Base-by-base conservation (phyloP, 2,888 invertebrate genomes). In the Acanthoscelides obtectus region DNA sequence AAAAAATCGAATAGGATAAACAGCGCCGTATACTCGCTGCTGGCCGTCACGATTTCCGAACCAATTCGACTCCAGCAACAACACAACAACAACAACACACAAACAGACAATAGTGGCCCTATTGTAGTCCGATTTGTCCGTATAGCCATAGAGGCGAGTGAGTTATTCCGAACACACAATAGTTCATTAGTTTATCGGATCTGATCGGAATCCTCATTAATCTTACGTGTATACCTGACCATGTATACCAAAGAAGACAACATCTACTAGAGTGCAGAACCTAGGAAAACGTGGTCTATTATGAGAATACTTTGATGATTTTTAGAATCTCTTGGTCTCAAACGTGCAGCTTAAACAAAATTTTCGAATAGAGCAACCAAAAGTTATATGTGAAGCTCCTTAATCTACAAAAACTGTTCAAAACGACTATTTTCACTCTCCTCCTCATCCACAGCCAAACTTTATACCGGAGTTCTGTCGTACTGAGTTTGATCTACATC, bases 121-220 rank as follows among this genome's bases (percentile, higher is more conserved):
- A 68, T 71, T 71, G 71, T 71, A 71, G 68, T 71, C 71, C 63
- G 71, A 71, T 71, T 71, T 71, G 71, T 71, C 71, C 68, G 64
- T 64, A 66, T 66, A 20, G 22, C 66, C 20, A 66, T 22, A 21
- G 25, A 27, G 27, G 27, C 79, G 82, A 84, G 81, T 83, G 80
- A 84, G 83, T 83, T 83, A 84, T 84, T 84, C 82, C 80, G 81
- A 83, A 84, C 84, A 45, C 45, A 85, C 85, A 85, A 85, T 85
- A 85, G 82, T 85, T 85, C 85, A 85, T 85, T 85, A 85, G 84
- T 85, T 85, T 85, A 85, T 85, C 85, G 84, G 84, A 85, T 85
- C 84, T 84, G 84, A 85, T 85, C 85, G 83, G 80, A 78, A 79
- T 79, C 80, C 82, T 84, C 85, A 85, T 85, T 85, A 84, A 85